Evolutionary conservation across 2,113 vertebrate species (phyloP).

Genomic region (Trichechus manatus): DNA sequence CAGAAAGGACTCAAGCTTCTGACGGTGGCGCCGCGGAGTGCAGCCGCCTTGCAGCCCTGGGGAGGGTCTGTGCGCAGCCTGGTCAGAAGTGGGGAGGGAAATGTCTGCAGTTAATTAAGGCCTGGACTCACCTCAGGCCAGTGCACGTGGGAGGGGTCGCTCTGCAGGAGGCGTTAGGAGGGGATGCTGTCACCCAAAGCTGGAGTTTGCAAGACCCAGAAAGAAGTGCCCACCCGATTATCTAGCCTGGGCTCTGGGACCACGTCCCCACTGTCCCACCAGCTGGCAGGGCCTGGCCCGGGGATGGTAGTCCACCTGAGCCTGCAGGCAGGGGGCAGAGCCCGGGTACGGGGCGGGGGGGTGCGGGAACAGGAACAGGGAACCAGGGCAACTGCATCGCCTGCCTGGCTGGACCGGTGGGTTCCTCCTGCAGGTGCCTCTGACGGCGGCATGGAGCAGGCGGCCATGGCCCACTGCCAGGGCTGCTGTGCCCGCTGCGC

Average conservation of each 20-base stretch:
- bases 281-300: neutral
- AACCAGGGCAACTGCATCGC: neutral
- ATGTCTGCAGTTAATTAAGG: neutral
- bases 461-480: constrained; percentile 20
- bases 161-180: neutral
- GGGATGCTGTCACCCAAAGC: neutral
- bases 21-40: neutral
- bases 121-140: neutral
- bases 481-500: constrained; percentile 15
- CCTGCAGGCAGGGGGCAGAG: neutral
- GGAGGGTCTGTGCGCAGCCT: too few relatives aligned
- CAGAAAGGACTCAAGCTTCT: neutral
- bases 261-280: neutral
- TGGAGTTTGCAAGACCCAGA: neutral
- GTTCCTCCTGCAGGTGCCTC: constrained; percentile 57
- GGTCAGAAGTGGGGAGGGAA: too few relatives aligned
- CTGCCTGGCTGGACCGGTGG: neutral
- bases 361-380: neutral
- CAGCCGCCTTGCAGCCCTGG: neutral
- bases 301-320: neutral
- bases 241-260: neutral
- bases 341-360: too few relatives aligned
- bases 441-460: constrained; percentile 49
- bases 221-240: too few relatives aligned
- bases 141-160: accelerated